Evolutionary conservation across 1,140 invertebrate species (phyloP).

Genomic region (Elysia chlorotica): DNA sequence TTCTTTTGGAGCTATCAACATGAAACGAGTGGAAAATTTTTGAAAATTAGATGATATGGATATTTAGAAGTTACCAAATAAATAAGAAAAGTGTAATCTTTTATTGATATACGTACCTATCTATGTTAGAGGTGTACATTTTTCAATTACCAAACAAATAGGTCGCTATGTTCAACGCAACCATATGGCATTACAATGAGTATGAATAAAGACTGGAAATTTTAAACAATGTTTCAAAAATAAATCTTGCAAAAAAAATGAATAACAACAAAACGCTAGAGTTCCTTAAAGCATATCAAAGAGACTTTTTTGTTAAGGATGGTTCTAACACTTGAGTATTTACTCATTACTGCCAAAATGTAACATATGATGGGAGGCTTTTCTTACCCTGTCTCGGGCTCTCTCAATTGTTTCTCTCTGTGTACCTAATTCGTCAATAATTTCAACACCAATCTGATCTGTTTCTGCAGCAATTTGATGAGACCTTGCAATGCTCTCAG

Average conservation of each 20-base stretch:
- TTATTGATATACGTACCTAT: no score
- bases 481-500: constrained; percentile 72
- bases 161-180: no score
- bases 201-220: no score
- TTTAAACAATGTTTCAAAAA: no score
- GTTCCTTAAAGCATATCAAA: neutral
- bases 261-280: neutral
- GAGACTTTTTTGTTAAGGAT: neutral
- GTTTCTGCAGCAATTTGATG: constrained; percentile 78
- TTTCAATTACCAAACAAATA: no score
- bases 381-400: constrained; percentile 65
- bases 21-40: neutral
- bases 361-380: no score
- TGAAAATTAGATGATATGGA: neutral
- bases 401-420: constrained; percentile 71
- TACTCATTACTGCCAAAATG: no score
- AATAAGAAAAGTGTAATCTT: neutral
- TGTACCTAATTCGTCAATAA: constrained; percentile 71
- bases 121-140: no score
- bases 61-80: neutral
- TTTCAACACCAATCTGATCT: constrained; percentile 77
- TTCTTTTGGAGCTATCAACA: neutral
- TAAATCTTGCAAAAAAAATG: neutral
- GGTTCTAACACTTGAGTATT: neutral
- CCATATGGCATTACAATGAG: no score